Base-by-base conservation (phyloP, 2,113 vertebrate genomes). In the Chaenogobius annularis region DNA sequence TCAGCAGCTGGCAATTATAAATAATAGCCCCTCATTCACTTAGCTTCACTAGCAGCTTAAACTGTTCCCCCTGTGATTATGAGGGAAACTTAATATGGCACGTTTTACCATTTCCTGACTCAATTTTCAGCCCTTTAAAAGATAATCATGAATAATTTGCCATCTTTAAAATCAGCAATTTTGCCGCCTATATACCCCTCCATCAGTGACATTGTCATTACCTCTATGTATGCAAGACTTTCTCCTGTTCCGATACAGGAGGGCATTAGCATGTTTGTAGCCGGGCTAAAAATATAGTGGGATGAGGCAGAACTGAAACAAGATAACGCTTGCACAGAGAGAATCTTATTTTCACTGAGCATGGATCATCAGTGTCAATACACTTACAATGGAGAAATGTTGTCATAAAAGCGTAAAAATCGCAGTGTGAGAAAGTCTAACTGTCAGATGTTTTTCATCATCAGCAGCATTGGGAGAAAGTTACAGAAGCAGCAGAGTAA, bases 161-260 rank as follows among this genome's bases (percentile, higher is more conserved):
- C 68, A 63, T 72, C 80, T 81, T 80, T 74, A 80, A 78, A 63
- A 84, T 84, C 70, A 81, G 77, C 71, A 40, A 63, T 63, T 63
- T 35, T 43, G 20, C 37, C 35, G 61, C 58, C 58, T 40, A 37
- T 63, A 63, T 31, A 26, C 5, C 10, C 17, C 14, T 14, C 75
- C 64, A 76, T 80, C 76, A 87, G 69, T 71, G n/a, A 63, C 76
- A 74, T 37, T 70, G 48, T 81, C 73, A 87, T 89, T 90, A 89
- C 67, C 78, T 82, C 69, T 31, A 48, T 47, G 48, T 73, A 56
- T 72, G 37, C 7, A 9, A 75, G 43, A 71, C 8, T 67, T 66
- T 47, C n/a, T 31, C 35, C 48, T 73, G 35, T 74, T 10, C 66
- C 43, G 37, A 23, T 35, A 31, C 65, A 67, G 13, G 75, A 58